These are phyloP conservation scores for Augochlorella aurata DNA, from an alignment of 2,888 invertebrate genomes.

Conservation along the genomic window DNA sequence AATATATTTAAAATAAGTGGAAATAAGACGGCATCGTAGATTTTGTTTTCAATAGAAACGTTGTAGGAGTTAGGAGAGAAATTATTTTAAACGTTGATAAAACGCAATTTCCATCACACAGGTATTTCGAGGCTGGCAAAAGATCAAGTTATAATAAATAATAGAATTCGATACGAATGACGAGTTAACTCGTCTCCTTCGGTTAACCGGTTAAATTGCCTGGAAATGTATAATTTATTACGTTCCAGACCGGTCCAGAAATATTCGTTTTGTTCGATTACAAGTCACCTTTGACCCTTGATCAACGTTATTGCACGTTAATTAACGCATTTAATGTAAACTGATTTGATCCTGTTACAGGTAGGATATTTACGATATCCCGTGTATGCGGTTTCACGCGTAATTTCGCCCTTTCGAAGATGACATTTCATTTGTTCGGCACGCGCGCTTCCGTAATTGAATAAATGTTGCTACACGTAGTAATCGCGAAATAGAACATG, in stretches of 20 bases:
- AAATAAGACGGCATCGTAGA: no score
- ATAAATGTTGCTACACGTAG: background rate
- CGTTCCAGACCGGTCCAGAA: background rate
- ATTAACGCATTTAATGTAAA: constrained; percentile 7
- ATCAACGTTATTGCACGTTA: background rate
- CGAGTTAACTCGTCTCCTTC: background rate
- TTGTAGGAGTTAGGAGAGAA: background rate
- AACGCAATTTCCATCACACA: background rate
- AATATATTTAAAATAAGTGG: background rate
- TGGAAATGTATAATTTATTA: constrained; percentile 5
- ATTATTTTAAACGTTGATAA: background rate
- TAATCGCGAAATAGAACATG: background rate
- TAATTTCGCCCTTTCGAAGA: constrained; percentile 1
- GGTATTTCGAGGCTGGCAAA: background rate
- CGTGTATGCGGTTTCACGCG: background rate
- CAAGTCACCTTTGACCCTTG: background rate
- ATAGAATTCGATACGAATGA: background rate
- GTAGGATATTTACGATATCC: constrained; percentile 12
- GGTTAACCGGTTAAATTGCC: background rate
- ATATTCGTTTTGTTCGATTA: constrained; percentile 6
- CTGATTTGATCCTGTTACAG: constrained; percentile 11
- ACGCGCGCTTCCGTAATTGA: background rate
- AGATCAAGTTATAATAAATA: background rate
- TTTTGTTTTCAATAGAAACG: no score
- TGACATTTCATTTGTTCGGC: constrained; percentile 5